A percentile compares a stretch with the other conserved stretches of the same genome.
phyloP scores from a whole-genome alignment of 2,888 invertebrate genomes.

The Trissonchulus sp. region DNA sequence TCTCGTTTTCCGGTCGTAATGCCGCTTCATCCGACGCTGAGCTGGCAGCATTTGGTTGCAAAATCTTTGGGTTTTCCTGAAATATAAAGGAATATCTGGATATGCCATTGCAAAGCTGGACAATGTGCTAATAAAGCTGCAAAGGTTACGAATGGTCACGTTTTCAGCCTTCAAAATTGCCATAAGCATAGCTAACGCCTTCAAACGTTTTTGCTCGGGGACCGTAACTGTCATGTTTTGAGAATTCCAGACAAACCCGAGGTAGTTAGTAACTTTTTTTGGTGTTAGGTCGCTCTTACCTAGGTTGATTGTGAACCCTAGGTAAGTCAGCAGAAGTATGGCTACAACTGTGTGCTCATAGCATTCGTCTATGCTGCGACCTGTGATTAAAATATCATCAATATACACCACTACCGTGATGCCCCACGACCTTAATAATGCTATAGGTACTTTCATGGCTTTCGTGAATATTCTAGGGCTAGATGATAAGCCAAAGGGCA shows the following conservation, averaged over 20 bases:
- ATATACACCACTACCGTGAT: background rate
- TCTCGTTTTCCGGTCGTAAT: background rate
- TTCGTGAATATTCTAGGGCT: background rate
- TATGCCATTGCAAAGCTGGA: background rate
- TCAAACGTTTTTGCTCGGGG: background rate
- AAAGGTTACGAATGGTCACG: background rate
- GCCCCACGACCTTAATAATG: background rate
- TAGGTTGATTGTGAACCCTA: background rate
- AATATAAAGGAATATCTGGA: background rate
- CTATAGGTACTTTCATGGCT: background rate
- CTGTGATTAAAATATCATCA: background rate
- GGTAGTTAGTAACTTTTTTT: background rate
- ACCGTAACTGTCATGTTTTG: background rate
- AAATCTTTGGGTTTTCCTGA: too few species aligned
- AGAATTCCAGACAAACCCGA: background rate
- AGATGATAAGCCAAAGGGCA: background rate
- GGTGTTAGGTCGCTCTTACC: background rate
- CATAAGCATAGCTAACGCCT: background rate
- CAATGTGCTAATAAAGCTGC: background rate
- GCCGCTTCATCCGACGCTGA: background rate
- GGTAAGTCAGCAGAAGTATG: background rate
- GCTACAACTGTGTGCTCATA: background rate
- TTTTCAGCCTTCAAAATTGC: background rate
- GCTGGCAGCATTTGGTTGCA: too few species aligned
- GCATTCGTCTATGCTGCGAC: background rate